phyloP scores from a whole-genome alignment of 2,113 vertebrate species.

The Canis aureus region DNA sequence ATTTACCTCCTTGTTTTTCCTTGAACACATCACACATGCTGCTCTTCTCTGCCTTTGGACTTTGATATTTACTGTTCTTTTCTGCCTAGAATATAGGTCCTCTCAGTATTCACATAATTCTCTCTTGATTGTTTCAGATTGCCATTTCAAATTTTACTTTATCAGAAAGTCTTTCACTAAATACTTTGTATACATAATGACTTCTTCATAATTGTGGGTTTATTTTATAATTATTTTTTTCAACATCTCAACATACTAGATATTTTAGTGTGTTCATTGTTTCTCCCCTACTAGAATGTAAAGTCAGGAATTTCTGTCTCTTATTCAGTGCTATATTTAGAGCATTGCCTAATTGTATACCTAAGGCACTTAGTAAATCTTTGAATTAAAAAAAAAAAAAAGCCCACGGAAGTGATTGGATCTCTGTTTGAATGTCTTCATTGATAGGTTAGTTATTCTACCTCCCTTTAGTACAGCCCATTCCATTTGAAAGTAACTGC shows the following conservation, averaged over 20 bases:
- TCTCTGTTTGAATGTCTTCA: neutral
- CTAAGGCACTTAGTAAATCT: neutral
- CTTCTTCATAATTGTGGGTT: neutral
- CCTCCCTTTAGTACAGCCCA: neutral
- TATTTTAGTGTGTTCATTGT: constrained; percentile 45
- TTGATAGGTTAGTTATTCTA: neutral
- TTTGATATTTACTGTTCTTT: neutral
- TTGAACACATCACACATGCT: neutral
- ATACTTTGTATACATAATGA: neutral
- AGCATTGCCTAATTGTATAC: neutral
- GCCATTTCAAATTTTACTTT: neutral
- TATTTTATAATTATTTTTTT: neutral
- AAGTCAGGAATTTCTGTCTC: neutral
- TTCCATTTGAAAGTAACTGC: neutral
- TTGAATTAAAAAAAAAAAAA: neutral
- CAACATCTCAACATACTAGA: neutral
- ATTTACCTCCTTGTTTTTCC: neutral
- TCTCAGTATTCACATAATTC: neutral
- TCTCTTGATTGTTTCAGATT: neutral
- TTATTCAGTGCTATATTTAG: neutral
- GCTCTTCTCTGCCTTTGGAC: neutral
- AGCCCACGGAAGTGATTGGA: neutral
- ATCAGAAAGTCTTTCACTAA: neutral
- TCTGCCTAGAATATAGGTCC: neutral
- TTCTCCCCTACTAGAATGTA: neutral